Evolutionary conservation across 2,113 vertebrate species (phyloP).

Genomic region (Pangasianodon gigas): DNA sequence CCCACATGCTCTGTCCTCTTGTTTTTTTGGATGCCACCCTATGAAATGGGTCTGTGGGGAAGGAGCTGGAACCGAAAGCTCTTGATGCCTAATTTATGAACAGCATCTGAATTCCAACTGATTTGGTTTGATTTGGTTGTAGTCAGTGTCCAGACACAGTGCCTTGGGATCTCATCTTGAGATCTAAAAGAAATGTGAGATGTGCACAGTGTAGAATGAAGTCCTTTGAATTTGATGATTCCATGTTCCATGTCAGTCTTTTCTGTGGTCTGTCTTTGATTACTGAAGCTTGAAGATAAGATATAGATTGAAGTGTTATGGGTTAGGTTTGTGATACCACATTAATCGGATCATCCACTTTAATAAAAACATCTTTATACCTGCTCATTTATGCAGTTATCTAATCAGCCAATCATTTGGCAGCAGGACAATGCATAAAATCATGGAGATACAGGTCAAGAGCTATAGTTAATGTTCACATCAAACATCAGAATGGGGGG

Average conservation of each 20-base stretch:
- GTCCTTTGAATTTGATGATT: background rate
- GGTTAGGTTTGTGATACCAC: background rate
- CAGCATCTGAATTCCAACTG: background rate
- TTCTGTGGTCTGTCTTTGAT: background rate
- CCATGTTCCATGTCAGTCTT: background rate
- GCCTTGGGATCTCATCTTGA: background rate
- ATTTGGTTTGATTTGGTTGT: constrained; percentile 7
- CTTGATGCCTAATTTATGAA: constrained; percentile 27
- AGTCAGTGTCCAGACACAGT: background rate
- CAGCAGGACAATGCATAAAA: too few relatives aligned
- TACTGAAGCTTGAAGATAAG: background rate
- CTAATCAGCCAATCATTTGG: too few relatives aligned
- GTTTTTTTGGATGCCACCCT: background rate
- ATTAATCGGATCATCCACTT: too few relatives aligned
- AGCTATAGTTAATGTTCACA: too few relatives aligned
- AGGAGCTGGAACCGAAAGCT: background rate
- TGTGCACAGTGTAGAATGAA: background rate
- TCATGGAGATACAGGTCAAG: too few relatives aligned
- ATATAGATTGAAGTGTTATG: background rate
- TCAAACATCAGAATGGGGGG: too few relatives aligned
- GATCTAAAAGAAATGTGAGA: background rate
- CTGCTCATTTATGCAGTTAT: too few relatives aligned
- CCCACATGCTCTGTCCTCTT: background rate
- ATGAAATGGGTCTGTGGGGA: constrained; percentile 1
- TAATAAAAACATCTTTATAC: too few relatives aligned